Evolutionary conservation across 2,888 invertebrate genomes (phyloP).

Genomic region (Eurytoma californica): DNA sequence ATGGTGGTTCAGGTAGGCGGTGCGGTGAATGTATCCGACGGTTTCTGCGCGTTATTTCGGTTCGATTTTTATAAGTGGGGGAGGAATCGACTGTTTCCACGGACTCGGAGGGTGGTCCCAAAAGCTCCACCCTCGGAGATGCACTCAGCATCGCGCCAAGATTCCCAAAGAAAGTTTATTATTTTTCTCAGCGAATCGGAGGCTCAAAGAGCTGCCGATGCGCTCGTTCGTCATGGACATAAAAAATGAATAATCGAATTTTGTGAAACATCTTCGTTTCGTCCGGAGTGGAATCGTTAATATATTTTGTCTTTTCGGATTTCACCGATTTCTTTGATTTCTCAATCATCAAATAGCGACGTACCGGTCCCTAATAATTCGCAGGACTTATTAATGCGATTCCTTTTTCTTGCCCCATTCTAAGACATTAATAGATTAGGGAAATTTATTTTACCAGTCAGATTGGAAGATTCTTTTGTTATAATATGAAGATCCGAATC

Average conservation of each 20-base stretch:
- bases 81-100: constrained; percentile 59
- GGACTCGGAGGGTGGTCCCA: constrained; percentile 72
- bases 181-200: constrained; percentile 27
- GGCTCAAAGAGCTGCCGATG: constrained; percentile 56
- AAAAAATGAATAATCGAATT: constrained; percentile 24
- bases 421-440: no score
- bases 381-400: background rate
- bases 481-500: background rate
- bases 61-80: constrained; percentile 35
- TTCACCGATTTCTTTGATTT: constrained; percentile 28
- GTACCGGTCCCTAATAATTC: background rate
- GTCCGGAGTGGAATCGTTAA: background rate
- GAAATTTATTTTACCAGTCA: no score
- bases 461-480: no score
- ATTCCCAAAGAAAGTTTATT: constrained; percentile 52
- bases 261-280: constrained; percentile 33
- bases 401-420: no score
- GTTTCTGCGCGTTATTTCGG: constrained; percentile 33
- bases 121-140: constrained; percentile 62
- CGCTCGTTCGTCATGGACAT: constrained; percentile 42
- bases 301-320: background rate
- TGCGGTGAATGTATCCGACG: constrained; percentile 60
- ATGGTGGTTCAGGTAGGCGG: constrained; percentile 61
- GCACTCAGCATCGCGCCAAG: background rate
- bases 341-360: constrained; percentile 18